Base-by-base conservation (phyloP, 1,140 invertebrate genomes). In the Agrilus planipennis region DNA sequence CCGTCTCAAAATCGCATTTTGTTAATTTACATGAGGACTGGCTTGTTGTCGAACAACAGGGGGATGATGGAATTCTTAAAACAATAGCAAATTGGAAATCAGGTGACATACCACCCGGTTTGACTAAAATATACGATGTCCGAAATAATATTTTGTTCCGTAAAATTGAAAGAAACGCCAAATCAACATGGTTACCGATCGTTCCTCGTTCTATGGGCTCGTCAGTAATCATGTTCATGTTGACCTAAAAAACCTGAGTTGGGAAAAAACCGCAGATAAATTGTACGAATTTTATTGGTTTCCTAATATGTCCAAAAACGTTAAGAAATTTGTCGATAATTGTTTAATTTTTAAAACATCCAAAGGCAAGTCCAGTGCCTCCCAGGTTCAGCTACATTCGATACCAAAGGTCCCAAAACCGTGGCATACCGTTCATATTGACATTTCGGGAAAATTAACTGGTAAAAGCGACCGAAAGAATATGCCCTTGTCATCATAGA, bases 211-310 rank as follows among this genome's bases (percentile, higher is more conserved):
- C n/a, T n/a, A n/a, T n/a, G n/a, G n/a, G n/a, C n/a, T n/a, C n/a
- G n/a, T n/a, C n/a, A n/a, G n/a, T n/a, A n/a, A n/a, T n/a, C n/a
- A n/a, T n/a, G n/a, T n/a, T n/a, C n/a, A n/a, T n/a, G n/a, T n/a
- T n/a, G n/a, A n/a, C n/a, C n/a, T n/a, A n/a, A n/a, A n/a, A n/a
- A n/a, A n/a, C n/a, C n/a, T n/a, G n/a, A n/a, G n/a, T n/a, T n/a
- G n/a, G n/a, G n/a, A n/a, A n/a, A n/a, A n/a, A n/a, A n/a, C n/a
- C n/a, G n/a, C n/a, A n/a, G n/a, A n/a, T n/a, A n/a, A n/a, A n/a
- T n/a, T n/a, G n/a, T 17, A 3, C 3, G 4, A 15, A 39, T 14
- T 54, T 21, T 58, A 56, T 44, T 60, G 56, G 49, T 57, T 53
- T 23, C 53, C 44, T 3, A 42, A 42, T 0, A 39, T 55, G 5